A percentile compares a stretch with the other conserved stretches of the same genome.
phyloP scores from a whole-genome alignment of 2,888 invertebrate species.

The Pristionchus mayeri region DNA sequence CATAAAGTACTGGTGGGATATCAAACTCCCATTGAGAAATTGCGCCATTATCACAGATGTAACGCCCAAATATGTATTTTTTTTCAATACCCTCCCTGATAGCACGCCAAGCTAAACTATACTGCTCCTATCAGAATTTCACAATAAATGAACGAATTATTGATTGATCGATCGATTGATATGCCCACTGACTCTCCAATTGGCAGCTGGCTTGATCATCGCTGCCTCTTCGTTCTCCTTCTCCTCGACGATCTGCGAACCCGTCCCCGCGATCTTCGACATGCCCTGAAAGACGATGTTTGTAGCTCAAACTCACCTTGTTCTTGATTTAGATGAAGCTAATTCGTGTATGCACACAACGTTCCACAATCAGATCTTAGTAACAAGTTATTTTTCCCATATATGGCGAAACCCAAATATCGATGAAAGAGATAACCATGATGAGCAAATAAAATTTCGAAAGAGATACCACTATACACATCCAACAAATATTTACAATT shows the following conservation, averaged over 20 bases:
- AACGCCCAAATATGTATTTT: background rate
- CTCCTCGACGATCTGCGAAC: constrained; percentile 77
- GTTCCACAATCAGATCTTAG: background rate
- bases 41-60: background rate
- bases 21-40: background rate
- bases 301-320: too few relatives aligned
- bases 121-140: too few relatives aligned
- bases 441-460: background rate
- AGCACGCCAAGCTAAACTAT: too few relatives aligned
- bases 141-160: too few relatives aligned
- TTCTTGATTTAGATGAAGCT: too few relatives aligned
- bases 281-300: constrained; percentile 83
- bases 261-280: constrained; percentile 86
- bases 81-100: too few relatives aligned
- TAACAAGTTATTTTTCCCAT: too few relatives aligned
- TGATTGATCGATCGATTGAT: too few relatives aligned
- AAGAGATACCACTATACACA: too few relatives aligned
- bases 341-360: background rate
- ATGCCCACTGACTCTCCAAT: constrained; percentile 65
- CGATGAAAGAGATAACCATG: background rate
- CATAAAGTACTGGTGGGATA: background rate
- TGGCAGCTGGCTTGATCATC: constrained; percentile 59
- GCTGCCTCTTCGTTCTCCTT: constrained; percentile 64
- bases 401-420: background rate
- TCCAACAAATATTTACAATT: too few relatives aligned